Evolutionary conservation across 1,140 invertebrate species (phyloP), one percentile per base, ranked within the genome.

Genomic region (Holotrichia oblita): DNA sequence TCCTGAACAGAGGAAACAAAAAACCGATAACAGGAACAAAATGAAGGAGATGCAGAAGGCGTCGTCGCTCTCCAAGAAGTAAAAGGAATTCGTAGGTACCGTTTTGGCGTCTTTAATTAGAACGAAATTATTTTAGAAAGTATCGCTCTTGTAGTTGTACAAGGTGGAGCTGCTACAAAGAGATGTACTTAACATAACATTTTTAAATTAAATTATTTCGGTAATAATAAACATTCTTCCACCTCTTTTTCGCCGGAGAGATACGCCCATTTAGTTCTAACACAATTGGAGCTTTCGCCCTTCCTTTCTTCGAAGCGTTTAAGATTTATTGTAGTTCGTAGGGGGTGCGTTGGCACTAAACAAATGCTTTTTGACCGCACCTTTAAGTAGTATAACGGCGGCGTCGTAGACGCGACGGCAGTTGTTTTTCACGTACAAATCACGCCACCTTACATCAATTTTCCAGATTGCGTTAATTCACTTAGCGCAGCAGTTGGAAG

Each of bases 391-490:
- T 55, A n/a, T n/a, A 55, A 17, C 48, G 48, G n/a, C 14, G 12
- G 48, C 14, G 14, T 1, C n/a, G 0, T 55, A 55, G 48, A 55
- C 48, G 48, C n/a, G 48, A 55, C 48, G 48, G 48, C 48, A 2
- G 48, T 55, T 55, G 48, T 55, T 55, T 55, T 55, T 55, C 48
- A 55, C 48, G 48, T 55, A 55, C 48, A 17, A 55, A 55, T 55
- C 48, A 55, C 48, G 48, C 48, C 48, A 55, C 48, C 48, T 14
- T 17, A 55, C 48, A 55, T 55, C 48, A 55, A 55, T 55, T 55
- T 55, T 55, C 48, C 48, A 55, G 48, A 55, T 55, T 55, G 48
- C 48, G 48, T 55, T 55, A 55, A 55, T 55, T 55, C 48, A 55
- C 14, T 55, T 55, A 55, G n/a, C 48, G 48, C 1, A 7, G 14